These are phyloP conservation scores for Diploptera punctata DNA, from an alignment of 2,888 invertebrate genomes.

Conservation along the genomic window DNA sequence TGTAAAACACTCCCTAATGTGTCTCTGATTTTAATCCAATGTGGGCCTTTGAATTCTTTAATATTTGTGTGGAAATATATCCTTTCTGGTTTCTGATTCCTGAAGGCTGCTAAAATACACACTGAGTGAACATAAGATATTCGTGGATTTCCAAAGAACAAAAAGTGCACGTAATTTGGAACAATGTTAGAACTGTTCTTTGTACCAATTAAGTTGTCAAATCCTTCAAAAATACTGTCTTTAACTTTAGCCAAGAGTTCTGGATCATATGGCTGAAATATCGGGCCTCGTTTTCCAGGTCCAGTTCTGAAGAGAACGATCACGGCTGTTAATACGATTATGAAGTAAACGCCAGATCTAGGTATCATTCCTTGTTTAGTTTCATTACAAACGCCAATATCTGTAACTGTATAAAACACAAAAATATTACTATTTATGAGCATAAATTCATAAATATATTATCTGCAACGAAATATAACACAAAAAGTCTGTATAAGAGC, in stretches of 20 bases:
- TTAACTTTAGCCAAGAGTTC: background rate
- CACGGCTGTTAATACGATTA: background rate
- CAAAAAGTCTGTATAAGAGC: too few relatives aligned
- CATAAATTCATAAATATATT: too few relatives aligned
- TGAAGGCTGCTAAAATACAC: too few relatives aligned
- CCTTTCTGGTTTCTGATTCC: too few relatives aligned
- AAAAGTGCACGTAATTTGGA: background rate
- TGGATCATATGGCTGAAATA: background rate
- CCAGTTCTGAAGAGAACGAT: too few relatives aligned
- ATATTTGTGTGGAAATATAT: conserved; percentile 51
- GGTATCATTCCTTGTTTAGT: too few relatives aligned
- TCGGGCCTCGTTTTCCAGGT: background rate
- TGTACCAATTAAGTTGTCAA: background rate
- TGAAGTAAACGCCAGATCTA: background rate
- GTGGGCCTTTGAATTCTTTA: conserved; percentile 43
- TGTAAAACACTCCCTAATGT: background rate
- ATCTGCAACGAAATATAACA: too few relatives aligned
- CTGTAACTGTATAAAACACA: too few relatives aligned
- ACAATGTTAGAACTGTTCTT: background rate
- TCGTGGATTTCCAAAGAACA: background rate
- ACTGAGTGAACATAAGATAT: too few relatives aligned
- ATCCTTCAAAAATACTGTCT: background rate
- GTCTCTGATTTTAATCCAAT: too few relatives aligned
- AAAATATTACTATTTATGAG: too few relatives aligned
- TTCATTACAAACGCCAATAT: too few relatives aligned